Conservation (phyloP, 2,113 vertebrate species). For the Pygoscelis antarcticus region DNA sequence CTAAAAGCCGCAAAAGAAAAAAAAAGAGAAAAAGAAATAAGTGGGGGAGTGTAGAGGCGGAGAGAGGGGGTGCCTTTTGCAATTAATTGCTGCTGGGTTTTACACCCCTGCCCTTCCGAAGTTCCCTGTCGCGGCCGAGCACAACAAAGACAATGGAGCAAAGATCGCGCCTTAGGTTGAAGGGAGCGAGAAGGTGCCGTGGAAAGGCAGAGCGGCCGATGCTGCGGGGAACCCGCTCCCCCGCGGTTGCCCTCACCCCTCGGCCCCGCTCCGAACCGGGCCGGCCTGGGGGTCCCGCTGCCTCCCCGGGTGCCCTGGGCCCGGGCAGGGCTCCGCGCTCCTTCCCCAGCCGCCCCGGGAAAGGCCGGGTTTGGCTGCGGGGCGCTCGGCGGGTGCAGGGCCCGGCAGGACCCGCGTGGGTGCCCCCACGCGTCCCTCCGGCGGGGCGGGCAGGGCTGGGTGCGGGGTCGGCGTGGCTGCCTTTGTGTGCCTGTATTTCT, state of each 20-base stretch:
- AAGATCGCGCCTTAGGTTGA: conserved; percentile 1
- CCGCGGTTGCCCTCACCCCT: rapidly evolving
- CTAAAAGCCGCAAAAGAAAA: neutral
- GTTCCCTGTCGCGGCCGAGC: neutral
- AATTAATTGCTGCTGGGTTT: neutral
- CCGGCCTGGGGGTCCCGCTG: neutral
- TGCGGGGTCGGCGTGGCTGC: neutral
- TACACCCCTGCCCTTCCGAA: neutral
- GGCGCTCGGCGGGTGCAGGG: rapidly evolving
- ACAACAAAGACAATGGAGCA: conserved; percentile 51
- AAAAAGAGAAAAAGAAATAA: neutral
- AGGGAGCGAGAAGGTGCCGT: neutral
- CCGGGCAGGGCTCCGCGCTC: neutral
- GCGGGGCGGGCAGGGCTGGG: neutral
- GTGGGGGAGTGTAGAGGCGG: rapidly evolving
- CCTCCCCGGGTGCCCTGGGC: neutral
- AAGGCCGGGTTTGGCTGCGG: neutral
- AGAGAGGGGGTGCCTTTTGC: neutral
- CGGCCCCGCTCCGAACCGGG: neutral
- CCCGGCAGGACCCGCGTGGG: neutral
- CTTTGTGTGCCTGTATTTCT: neutral
- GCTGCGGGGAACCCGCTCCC: neutral
- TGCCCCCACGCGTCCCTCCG: neutral
- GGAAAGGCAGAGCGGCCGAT: neutral
- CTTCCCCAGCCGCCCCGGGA: neutral